phyloP scores from a whole-genome alignment of 2,113 vertebrate species.

The Chunga burmeisteri region DNA sequence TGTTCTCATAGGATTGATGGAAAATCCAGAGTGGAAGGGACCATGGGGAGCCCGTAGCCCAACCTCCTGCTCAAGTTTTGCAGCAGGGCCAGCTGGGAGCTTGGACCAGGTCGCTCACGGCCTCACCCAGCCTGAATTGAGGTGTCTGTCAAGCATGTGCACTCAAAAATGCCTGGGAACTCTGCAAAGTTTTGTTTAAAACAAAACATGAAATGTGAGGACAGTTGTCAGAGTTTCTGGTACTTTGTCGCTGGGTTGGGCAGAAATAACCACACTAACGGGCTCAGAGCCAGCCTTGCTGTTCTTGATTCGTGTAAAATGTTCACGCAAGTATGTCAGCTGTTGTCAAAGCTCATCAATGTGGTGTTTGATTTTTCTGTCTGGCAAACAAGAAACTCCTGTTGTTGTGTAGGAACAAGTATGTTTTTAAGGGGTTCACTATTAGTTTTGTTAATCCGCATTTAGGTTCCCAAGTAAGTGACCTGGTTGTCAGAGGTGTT shows the following conservation, averaged over 20 bases:
- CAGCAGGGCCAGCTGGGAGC: not conserved
- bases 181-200: not conserved
- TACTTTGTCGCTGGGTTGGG: not conserved
- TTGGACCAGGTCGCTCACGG: rapidly evolving
- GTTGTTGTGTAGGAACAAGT: not conserved
- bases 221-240: rapidly evolving
- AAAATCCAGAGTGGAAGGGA: not conserved
- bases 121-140: not conserved
- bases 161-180: not conserved
- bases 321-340: not conserved
- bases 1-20: not conserved
- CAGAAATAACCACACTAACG: not conserved
- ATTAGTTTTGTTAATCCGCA: not conserved
- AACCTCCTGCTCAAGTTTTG: not conserved
- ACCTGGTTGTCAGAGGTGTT: not conserved
- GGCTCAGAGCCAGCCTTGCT: not conserved
- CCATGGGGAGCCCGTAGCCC: rapidly evolving
- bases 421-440: not conserved
- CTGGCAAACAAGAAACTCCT: not conserved
- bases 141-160: not conserved
- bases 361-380: not conserved
- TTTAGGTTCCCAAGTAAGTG: not conserved
- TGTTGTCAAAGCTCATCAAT: not conserved
- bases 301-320: not conserved
- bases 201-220: not conserved